These are phyloP conservation scores for Folsomia candida DNA, from an alignment of 2,888 invertebrate species.

Conservation along the genomic window DNA sequence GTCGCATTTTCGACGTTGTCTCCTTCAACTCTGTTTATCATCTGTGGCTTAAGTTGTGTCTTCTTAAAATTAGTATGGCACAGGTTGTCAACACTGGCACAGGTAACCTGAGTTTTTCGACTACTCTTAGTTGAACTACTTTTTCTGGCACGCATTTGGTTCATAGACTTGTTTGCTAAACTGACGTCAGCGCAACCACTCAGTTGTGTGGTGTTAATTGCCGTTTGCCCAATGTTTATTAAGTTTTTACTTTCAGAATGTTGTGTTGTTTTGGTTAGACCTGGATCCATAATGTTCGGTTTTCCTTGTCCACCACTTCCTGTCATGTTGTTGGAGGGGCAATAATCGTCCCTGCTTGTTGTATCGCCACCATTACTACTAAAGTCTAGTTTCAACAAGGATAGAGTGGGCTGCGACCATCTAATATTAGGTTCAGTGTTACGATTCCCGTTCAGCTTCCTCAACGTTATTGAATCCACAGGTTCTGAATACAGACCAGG, in stretches of 20 bases:
- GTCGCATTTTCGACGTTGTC: not conserved
- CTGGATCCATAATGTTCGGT: slow-evolving; percentile 26
- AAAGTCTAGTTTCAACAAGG: slow-evolving; percentile 41
- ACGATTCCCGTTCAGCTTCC: slow-evolving; percentile 42
- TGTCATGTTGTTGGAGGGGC: slow-evolving; percentile 26
- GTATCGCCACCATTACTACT: slow-evolving; percentile 23
- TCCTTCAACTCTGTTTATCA: not conserved
- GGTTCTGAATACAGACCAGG: slow-evolving; percentile 48
- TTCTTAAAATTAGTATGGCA: slow-evolving; percentile 32
- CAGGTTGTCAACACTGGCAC: slow-evolving; percentile 48
- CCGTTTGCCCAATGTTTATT: not conserved
- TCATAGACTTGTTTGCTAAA: slow-evolving; percentile 18
- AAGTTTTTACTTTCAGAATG: not conserved
- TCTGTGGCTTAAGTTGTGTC: not conserved
- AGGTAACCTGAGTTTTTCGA: slow-evolving; percentile 16
- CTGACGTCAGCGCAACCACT: slow-evolving; percentile 33
- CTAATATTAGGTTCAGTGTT: slow-evolving; percentile 49
- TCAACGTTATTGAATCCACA: slow-evolving; percentile 46
- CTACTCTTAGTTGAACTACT: slow-evolving; percentile 14
- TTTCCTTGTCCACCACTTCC: slow-evolving; percentile 36
- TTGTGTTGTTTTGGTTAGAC: slow-evolving; percentile 30
- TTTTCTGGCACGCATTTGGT: slow-evolving; percentile 6
- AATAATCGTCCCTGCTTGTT: slow-evolving; percentile 30
- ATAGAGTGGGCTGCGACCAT: slow-evolving; percentile 48
- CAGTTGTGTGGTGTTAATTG: slow-evolving; percentile 13